Conservation (phyloP, 1,140 invertebrate genomes). For the Zaprionus tsacasi region DNA sequence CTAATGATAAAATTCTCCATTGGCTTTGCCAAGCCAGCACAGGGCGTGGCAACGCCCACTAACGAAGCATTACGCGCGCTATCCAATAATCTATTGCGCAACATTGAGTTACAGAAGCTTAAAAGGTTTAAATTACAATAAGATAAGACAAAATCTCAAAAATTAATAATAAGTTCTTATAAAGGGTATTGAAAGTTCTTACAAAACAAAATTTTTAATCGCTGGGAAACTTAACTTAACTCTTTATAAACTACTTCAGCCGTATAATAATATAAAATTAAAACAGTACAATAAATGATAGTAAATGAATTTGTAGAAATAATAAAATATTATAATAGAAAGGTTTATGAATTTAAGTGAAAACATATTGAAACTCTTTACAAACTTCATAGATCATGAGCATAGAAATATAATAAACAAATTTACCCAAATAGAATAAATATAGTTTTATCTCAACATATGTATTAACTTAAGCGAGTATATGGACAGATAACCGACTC, state of each 20-base stretch:
- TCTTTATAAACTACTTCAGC: neutral
- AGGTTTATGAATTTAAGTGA: neutral
- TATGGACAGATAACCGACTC: neutral
- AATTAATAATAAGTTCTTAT: no score
- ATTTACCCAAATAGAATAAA: neutral
- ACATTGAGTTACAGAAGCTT: conserved; percentile 56
- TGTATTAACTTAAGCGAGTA: neutral
- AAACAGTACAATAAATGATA: no score
- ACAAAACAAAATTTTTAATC: neutral
- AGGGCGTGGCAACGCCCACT: conserved; percentile 13
- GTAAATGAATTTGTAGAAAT: no score
- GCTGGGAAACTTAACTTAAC: neutral
- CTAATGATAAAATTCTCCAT: conserved; percentile 80
- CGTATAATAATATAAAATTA: no score
- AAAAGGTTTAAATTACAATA: conserved; percentile 48
- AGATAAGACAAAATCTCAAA: conserved; percentile 27
- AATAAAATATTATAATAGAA: no score
- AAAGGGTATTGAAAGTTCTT: neutral
- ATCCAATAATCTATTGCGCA: conserved; percentile 59
- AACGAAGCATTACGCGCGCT: conserved; percentile 54
- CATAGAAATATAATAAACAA: no score
- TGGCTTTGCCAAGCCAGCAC: conserved; percentile 64
- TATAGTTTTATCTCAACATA: neutral
- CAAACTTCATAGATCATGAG: neutral
- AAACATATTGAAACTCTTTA: neutral